Percentiles rank a stretch among this genome's conserved stretches.
phyloP scores from a whole-genome alignment of 1,140 invertebrate genomes.

The Brachionus paranguensis region DNA sequence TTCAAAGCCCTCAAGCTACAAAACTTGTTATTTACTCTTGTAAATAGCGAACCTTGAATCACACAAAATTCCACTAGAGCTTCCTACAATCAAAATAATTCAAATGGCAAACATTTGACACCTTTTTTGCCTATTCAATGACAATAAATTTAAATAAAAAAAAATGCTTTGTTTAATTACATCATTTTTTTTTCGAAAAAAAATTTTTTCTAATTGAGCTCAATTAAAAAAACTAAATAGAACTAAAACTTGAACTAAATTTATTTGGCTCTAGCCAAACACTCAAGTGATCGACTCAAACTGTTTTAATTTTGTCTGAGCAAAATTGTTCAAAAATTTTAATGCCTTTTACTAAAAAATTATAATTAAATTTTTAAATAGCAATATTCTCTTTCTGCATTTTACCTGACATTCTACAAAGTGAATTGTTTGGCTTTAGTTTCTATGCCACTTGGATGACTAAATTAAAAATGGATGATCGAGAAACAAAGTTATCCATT shows the following conservation, averaged over 20 bases:
- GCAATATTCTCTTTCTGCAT: neutral
- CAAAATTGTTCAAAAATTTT: too few relatives aligned
- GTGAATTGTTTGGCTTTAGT: neutral
- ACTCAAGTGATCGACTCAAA: neutral
- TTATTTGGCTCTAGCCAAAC: neutral
- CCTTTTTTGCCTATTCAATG: neutral
- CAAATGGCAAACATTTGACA: neutral
- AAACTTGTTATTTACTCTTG: neutral
- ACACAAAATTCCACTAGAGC: neutral
- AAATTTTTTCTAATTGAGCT: neutral
- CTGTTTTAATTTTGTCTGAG: neutral
- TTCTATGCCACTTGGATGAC: neutral
- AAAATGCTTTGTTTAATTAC: neutral
- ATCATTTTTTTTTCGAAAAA: neutral
- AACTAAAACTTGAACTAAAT: neutral
- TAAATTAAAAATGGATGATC: neutral
- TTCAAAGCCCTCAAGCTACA: neutral
- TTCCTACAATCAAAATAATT: neutral
- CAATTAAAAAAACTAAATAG: neutral
- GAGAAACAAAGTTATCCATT: neutral
- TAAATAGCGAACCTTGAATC: neutral
- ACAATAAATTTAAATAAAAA: neutral
- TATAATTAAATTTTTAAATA: neutral
- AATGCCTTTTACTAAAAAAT: neutral
- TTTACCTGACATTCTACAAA: neutral